A percentile compares a stretch with the other conserved stretches of the same genome.
phyloP scores from a whole-genome alignment of 1,140 invertebrate genomes.

The Neuroterus valhalla region DNA sequence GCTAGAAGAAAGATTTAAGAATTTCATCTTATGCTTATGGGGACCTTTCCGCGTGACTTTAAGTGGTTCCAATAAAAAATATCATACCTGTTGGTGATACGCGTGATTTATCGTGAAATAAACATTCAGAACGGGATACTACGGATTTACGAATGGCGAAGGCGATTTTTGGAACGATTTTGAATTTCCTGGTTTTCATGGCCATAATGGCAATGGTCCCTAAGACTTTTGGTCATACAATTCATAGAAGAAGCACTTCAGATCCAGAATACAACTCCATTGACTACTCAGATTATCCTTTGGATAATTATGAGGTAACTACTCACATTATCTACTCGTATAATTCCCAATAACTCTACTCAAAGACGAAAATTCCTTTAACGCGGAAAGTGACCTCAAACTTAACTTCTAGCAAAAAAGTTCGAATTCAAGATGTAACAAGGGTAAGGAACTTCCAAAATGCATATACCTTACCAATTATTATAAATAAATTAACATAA shows the following conservation, averaged over 20 bases:
- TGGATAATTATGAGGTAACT: background rate
- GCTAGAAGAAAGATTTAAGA: background rate
- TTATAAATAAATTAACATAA: no score
- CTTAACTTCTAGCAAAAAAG: no score
- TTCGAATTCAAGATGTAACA: no score
- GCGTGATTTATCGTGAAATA: background rate
- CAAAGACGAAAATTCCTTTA: no score
- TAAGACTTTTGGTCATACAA: background rate
- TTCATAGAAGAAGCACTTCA: conserved; percentile 18
- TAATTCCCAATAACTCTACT: background rate
- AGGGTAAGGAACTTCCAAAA: no score
- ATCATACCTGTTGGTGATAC: background rate
- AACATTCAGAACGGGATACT: background rate
- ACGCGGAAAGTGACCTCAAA: no score
- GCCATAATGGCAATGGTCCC: background rate
- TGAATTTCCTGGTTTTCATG: background rate
- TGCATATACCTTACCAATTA: no score
- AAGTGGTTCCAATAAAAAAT: background rate
- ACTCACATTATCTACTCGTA: background rate
- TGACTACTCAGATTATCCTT: conserved; percentile 35
- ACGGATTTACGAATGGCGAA: conserved; percentile 7
- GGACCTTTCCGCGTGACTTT: background rate
- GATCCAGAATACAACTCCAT: background rate
- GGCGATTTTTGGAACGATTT: conserved; percentile 12
- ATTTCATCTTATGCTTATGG: background rate